These are phyloP conservation scores for Istiophorus platypterus DNA, from an alignment of 2,113 vertebrate genomes.

Conservation along the genomic window DNA sequence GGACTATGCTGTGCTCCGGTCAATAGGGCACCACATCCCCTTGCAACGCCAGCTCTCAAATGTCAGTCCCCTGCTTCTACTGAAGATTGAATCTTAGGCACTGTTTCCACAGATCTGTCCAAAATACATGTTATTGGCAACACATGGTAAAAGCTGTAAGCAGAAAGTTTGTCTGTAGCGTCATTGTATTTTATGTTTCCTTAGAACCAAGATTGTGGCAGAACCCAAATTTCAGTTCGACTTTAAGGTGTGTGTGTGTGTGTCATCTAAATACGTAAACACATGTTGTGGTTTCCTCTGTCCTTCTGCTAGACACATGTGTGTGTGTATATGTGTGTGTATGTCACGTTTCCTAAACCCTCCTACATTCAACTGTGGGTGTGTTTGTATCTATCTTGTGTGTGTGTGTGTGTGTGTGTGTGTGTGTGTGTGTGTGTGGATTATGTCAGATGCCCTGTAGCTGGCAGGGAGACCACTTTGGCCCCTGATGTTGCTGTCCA, in stretches of 20 bases:
- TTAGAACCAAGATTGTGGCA: background rate
- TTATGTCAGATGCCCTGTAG: constrained; percentile 62
- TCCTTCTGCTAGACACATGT: constrained; percentile 14
- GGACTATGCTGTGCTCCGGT: background rate
- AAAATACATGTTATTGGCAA: too few relatives aligned
- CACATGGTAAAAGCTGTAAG: too few relatives aligned
- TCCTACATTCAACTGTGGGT: constrained; percentile 48
- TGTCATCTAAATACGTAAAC: constrained; percentile 5
- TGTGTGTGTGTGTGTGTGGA: constrained; percentile 21
- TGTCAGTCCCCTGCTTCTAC: background rate
- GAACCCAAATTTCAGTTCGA: background rate
- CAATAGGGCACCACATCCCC: background rate
- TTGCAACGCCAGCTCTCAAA: background rate
- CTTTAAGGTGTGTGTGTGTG: background rate
- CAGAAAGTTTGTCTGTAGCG: background rate
- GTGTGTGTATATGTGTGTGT: constrained; percentile 7
- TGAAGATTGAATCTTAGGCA: background rate
- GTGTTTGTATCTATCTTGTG: constrained; percentile 11
- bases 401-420: constrained; percentile 23
- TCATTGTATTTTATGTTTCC: background rate
- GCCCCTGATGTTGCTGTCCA: constrained; percentile 64
- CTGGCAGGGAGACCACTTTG: constrained; percentile 50
- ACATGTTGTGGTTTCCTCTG: constrained; percentile 23
- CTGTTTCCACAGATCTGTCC: too few relatives aligned
- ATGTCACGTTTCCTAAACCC: constrained; percentile 48